Evolutionary conservation across 2,888 invertebrate species (phyloP).

Genomic region (Pseudococcus jackbeardsleyi): DNA sequence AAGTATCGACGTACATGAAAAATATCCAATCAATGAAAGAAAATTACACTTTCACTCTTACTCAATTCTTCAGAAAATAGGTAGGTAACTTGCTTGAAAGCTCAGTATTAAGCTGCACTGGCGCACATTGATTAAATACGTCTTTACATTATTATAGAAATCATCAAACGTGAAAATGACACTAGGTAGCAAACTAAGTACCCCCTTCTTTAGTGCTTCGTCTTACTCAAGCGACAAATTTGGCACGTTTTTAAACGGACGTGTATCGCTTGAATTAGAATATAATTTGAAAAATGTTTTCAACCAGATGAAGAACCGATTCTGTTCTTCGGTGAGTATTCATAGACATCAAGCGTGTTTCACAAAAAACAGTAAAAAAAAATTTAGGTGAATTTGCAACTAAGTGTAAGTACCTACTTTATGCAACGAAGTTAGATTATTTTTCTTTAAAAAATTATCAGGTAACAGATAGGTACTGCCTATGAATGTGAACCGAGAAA

Average conservation of each 20-base stretch:
- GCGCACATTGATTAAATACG: not conserved
- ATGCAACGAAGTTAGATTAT: no score
- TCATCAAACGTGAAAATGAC: conserved; percentile 25
- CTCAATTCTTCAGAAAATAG: not conserved
- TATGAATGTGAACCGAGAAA: no score
- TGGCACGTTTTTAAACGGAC: conserved; percentile 42
- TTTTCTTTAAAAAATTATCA: no score
- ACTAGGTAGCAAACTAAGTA: not conserved
- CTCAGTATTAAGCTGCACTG: not conserved
- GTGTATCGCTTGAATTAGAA: conserved; percentile 50
- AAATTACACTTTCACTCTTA: no score
- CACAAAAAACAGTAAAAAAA: no score
- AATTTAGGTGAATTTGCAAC: no score
- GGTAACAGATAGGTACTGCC: no score
- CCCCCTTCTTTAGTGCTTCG: conserved; percentile 31
- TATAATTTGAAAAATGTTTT: conserved; percentile 52
- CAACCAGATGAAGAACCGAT: not conserved
- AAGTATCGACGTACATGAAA: no score
- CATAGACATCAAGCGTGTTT: not conserved
- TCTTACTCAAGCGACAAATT: not conserved
- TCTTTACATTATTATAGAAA: conserved; percentile 15
- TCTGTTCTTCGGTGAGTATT: not conserved
- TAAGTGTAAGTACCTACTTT: no score
- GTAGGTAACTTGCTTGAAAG: not conserved
- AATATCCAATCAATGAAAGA: no score